A percentile compares a stretch with the other conserved stretches of the same genome.
These are phyloP conservation scores for Cryptotis parvus DNA, from an alignment of 2,113 vertebrate genomes.

Conservation along the genomic window DNA sequence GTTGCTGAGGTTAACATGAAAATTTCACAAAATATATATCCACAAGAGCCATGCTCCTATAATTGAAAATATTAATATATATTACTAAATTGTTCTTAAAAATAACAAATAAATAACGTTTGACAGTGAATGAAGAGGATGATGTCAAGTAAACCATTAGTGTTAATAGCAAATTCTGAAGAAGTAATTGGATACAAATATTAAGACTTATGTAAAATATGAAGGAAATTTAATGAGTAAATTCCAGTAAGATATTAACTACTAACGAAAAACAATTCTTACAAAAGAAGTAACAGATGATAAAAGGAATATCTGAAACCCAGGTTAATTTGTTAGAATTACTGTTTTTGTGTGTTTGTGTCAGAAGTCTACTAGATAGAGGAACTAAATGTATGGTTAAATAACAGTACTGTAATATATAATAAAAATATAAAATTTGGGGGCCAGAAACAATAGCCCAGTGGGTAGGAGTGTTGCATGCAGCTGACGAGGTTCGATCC, in stretches of 20 bases:
- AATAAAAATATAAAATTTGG: too few species aligned
- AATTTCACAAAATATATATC: background rate
- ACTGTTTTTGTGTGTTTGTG: background rate
- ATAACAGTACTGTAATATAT: too few species aligned
- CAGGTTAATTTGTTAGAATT: too few species aligned
- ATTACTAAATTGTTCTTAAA: background rate
- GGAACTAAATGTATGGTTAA: background rate
- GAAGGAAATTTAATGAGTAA: background rate
- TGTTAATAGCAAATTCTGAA: background rate
- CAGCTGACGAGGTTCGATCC: too few species aligned
- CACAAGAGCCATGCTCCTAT: background rate
- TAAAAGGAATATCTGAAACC: too few species aligned
- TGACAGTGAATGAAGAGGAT: background rate
- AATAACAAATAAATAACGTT: background rate
- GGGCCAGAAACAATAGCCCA: too few species aligned
- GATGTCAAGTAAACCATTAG: background rate
- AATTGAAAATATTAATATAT: background rate
- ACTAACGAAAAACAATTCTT: background rate
- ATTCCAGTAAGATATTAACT: background rate
- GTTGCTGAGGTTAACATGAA: background rate
- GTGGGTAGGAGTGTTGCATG: too few species aligned
- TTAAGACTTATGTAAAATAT: background rate
- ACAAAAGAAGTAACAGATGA: background rate
- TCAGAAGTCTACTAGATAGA: background rate
- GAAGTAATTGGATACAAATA: background rate